Base-by-base conservation (phyloP, 2,113 vertebrate genomes). In the Rhynchopsitta pachyrhyncha region DNA sequence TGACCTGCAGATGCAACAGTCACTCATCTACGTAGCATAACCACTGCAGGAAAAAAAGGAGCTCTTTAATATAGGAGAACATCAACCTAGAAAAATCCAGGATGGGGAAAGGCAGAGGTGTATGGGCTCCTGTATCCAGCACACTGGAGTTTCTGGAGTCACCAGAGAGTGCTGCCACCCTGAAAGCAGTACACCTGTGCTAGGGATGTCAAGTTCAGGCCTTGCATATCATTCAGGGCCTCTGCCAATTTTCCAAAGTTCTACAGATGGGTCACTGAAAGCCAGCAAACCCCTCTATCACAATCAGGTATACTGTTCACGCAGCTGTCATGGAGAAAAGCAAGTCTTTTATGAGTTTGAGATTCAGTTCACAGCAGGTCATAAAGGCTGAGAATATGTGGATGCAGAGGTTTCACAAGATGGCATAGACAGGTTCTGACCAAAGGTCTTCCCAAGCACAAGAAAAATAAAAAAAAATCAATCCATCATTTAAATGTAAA, bases 81-180 rank as follows among this genome's bases (percentile, higher is more conserved):
- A 52, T 44, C 17, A 20, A 10, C 7, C 4, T 23, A 37, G 20
- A 78, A 70, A 59, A 74, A 39, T 18, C 4, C 9, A 66, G 31
- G n/a, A 39, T 20, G 29, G 35, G 41, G 28, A 52, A 82, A 75
- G 31, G 4, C 81, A 57, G n/a, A 82, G 8, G 12, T 82, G 7
- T 31, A 42, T 68, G 4, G 1, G 5, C 64, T 22, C 16, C 5
- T 27, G 31, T 80, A 3, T 39, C n/a, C 2, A 1, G 19, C 1
- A 1, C 4, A 9, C 17, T 22, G 22, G 5, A 31, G 22, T 37
- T 53, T 39, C 19, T 46, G 39, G 15, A 49, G 6, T 27, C 22
- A 50, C 17, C 28, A 3, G 7, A 76, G 39, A 63, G 63, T 89
- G 31, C 7, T 86, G 31, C 29, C n/a, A 37, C 2, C 2, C 22